Evolutionary conservation across 2,113 vertebrate genomes (phyloP).

Genomic region (Pelvicachromis taeniatus): DNA sequence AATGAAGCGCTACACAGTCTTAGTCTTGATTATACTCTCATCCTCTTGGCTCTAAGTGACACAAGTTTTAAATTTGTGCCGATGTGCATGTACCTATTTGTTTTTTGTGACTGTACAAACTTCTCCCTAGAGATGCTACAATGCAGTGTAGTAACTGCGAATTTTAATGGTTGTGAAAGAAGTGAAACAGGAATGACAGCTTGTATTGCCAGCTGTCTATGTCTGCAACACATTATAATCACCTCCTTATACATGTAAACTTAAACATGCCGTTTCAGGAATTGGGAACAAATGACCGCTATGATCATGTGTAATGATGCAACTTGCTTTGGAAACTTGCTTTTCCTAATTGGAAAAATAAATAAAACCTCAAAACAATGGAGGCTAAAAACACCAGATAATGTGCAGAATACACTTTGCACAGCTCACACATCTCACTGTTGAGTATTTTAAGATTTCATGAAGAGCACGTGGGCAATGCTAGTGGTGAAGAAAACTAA

Average conservation of each 20-base stretch:
- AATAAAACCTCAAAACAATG: not conserved
- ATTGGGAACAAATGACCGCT: not conserved
- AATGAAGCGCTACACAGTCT: not conserved
- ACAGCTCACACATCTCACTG: not conserved
- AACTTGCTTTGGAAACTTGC: not conserved
- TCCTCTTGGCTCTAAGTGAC: too few relatives aligned
- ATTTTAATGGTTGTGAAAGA: too few relatives aligned
- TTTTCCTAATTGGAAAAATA: not conserved
- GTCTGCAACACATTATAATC: not conserved
- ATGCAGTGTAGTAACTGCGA: too few relatives aligned
- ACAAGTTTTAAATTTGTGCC: too few relatives aligned
- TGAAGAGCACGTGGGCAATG: not conserved
- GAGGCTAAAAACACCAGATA: not conserved
- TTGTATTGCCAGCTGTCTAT: too few relatives aligned
- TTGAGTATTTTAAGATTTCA: not conserved
- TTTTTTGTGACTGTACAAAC: too few relatives aligned
- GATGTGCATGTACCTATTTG: too few relatives aligned
- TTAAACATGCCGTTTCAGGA: not conserved
- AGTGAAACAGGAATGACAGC: too few relatives aligned
- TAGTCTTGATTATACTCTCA: too few relatives aligned
- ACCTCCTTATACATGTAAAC: not conserved
- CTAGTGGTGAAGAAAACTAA: not conserved
- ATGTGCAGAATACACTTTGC: not conserved
- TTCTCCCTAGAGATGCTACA: too few relatives aligned
- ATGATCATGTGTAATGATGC: not conserved